Evolutionary conservation across 2,113 vertebrate genomes (phyloP), one percentile per base, ranked within the genome.

Genomic region (Chloropsis cyanopogon): DNA sequence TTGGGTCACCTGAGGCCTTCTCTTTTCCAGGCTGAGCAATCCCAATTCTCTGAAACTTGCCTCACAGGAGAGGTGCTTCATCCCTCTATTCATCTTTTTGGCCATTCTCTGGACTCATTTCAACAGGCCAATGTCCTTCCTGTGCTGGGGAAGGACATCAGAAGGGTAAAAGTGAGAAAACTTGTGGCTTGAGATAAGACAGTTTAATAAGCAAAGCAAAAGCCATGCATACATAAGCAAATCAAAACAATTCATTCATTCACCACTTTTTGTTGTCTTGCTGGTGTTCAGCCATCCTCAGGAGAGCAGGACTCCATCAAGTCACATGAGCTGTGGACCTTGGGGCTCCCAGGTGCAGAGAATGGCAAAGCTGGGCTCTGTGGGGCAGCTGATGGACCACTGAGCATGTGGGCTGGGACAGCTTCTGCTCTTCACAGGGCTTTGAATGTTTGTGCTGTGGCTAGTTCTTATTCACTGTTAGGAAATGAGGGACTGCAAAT

Each of bases 281-380:
- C 24, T 11, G 6, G 47, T 68, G 29, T 47, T 41, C n/a, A 66
- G 28, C 37, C 19, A 47, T 35, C 11, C 53, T n/a, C n/a, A 39
- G 20, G n/a, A n/a, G n/a, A 53, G 24, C 28, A 68, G 54, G 24
- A 41, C 20, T 47, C 41, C n/a, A 46, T 41, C 28, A 54, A 28
- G 56, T 10, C 37, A 2, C 1, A 1, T 0, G 7, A 42, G 18
- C 53, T 87, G 50, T 0, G 4, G 37, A 17, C 7, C 29, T 1
- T 50, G 24, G 64, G 44, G 22, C 17, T 89, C 41, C 21, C 0
- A 0, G n/a, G 3, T 21, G 31, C 10, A 17, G 33, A 15, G 50
- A 41, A 2, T 16, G 21, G 41, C 1, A 2, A 42, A 35, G 23
- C 11, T 0, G 0, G 19, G 25, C 85, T 84, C 41, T 0, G 1